Evolutionary conservation across 2,797 vertebrate genomes (phyloP).

Genomic region (Hoplostethus mediterraneus): DNA sequence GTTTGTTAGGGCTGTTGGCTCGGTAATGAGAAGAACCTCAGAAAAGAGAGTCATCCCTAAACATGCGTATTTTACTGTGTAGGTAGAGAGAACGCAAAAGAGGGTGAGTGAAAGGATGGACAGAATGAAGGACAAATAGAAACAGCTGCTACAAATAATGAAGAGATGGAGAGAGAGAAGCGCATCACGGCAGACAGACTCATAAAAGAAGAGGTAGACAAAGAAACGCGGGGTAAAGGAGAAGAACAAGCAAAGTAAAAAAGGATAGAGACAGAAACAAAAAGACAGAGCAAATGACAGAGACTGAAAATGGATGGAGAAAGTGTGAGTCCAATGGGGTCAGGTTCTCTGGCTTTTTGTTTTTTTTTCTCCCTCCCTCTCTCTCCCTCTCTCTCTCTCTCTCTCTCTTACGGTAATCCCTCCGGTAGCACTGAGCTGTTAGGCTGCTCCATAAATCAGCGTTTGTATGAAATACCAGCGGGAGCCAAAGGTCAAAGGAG

Average conservation of each 20-base stretch:
- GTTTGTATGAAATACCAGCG: slow-evolving; percentile 82
- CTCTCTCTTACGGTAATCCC: slow-evolving; percentile 68
- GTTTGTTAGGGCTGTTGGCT: slow-evolving; percentile 24
- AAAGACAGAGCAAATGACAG: slow-evolving; percentile 50
- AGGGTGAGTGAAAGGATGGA: slow-evolving; percentile 1
- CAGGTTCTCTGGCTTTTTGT: slow-evolving; percentile 23
- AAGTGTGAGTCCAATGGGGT: slow-evolving; percentile 50
- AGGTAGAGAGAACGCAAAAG: background rate
- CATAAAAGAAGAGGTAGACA: slow-evolving; percentile 40
- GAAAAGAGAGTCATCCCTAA: background rate
- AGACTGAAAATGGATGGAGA: slow-evolving; percentile 40
- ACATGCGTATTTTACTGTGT: slow-evolving; percentile 6
- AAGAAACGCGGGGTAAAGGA: slow-evolving; percentile 31
- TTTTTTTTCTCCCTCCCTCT: slow-evolving; percentile 6
- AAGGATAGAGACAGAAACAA: slow-evolving; percentile 44
- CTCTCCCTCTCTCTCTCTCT: slow-evolving; percentile 42
- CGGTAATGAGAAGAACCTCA: slow-evolving; percentile 28
- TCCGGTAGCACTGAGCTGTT: slow-evolving; percentile 76
- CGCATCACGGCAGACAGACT: slow-evolving; percentile 29
- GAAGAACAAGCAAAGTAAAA: slow-evolving; percentile 50
- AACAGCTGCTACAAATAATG: slow-evolving; percentile 42
- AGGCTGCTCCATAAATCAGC: slow-evolving; percentile 80
- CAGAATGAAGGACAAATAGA: slow-evolving; percentile 43
- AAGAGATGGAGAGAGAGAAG: slow-evolving; percentile 43
- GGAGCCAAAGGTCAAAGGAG: slow-evolving; percentile 84